Base-by-base conservation (phyloP, 2,113 vertebrate species). In the Trachemys scripta region DNA sequence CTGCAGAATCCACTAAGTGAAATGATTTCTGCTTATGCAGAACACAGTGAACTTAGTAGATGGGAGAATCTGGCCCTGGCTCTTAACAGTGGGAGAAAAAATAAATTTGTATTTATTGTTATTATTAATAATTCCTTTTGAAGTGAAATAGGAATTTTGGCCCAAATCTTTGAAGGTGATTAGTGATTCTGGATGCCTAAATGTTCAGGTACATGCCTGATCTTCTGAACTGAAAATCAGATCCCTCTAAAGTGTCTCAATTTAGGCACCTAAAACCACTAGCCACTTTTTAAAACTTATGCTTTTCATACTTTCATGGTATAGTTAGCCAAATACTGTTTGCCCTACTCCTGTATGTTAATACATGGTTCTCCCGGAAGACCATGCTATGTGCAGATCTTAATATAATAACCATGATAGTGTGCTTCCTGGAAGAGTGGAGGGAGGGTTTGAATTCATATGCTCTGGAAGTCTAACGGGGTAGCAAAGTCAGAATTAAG, bases 291-390 rank as follows among this genome's bases (percentile, higher is more conserved):
- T 85, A 51, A 92, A 92, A 50, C 80, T 3, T 75, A 27, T 72
- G 50, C 6, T 78, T 82, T 5, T 13, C 2, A 72, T 69, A 47
- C 11, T 8, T 22, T 59, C 56, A 57, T 8, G 10, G 53, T 50
- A 0, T 1, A 56, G 56, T 11, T 51, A 84, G 25, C 8, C 31
- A 69, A 10, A 79, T 0, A 69, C 5, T n/a, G 25, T 0, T 1
- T 85, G 47, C 49, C 38, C 35, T 65, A 12, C 17, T 88, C 62
- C 49, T 82, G 53, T 42, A 72, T 10, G 35, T 25, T 38, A 59
- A 87, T 79, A 85, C 1, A 16, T 2, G 0, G 1, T 24, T 75
- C 19, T 11, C 25, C 25, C 38, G 50, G 50, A 72, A 38, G n/a
- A 4, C 4, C 5, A 6, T 93, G 29, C 72, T 57, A 84, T 47